These are phyloP conservation scores for Cosmia trapezina DNA, from an alignment of 2,888 invertebrate species.

Conservation along the genomic window DNA sequence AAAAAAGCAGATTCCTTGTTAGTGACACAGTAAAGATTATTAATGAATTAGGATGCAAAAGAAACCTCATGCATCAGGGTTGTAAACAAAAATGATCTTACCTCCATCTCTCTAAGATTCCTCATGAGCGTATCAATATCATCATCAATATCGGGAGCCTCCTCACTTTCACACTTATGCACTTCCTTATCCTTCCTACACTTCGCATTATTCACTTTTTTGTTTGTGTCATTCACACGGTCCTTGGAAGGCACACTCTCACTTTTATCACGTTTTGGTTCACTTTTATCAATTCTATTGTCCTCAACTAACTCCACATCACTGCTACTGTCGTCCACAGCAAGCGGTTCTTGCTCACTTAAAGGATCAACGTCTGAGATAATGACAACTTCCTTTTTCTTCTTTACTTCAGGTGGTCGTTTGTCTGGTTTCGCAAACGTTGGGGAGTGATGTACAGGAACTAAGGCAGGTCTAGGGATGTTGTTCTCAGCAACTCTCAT, in stretches of 20 bases:
- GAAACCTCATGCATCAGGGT: conserved; percentile 24
- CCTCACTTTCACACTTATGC: conserved; percentile 72
- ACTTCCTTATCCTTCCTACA: conserved; percentile 69
- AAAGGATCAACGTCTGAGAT: conserved; percentile 85
- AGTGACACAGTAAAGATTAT: background rate
- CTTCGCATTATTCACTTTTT: conserved; percentile 71
- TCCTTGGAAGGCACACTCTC: conserved; percentile 85
- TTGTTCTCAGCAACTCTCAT: conserved; percentile 84
- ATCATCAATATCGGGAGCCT: conserved; percentile 77
- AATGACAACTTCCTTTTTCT: conserved; percentile 84
- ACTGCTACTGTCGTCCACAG: conserved; percentile 87
- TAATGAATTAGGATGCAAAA: conserved; percentile 32
- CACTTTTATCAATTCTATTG: conserved; percentile 77
- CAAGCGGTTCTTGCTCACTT: conserved; percentile 79
- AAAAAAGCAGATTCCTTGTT: background rate
- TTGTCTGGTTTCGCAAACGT: conserved; percentile 87
- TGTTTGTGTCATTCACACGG: conserved; percentile 72
- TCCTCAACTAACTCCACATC: conserved; percentile 87
- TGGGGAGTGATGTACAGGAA: conserved; percentile 84
- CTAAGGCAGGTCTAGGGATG: conserved; percentile 82
- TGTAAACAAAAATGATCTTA: conserved; percentile 61
- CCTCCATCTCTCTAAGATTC: conserved; percentile 85
- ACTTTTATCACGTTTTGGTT: conserved; percentile 74
- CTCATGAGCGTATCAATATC: conserved; percentile 83
- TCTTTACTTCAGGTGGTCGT: conserved; percentile 83